Base-by-base conservation (phyloP, 2,797 vertebrate genomes). In the Myripristis murdjan region DNA sequence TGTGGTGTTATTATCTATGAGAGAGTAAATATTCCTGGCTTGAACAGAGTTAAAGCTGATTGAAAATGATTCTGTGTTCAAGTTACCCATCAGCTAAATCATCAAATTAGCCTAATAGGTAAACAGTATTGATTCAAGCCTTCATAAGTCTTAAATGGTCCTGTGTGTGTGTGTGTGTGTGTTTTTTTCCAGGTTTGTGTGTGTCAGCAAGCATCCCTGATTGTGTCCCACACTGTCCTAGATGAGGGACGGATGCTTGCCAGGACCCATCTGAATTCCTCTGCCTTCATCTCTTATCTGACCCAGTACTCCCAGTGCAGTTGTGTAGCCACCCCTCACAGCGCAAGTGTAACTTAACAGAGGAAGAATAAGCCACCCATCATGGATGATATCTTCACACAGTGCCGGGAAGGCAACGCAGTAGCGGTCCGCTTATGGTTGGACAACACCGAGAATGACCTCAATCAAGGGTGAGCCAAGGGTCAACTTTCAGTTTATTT, bases 381-480 rank as follows among this genome's bases (percentile, higher is more conserved):
- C 74, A 94, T 99, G 98, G 98, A 99, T 53, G 98, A 99, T 92
- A 99, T 99, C 89, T 99, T 99, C 86, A 97, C 98, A 0, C 98
- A 99, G 81, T 99, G 98, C 93, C 95, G 98, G 18, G 98, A 99
- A 87, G 98, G 98, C 83, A 99, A 99, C 2, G 97, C 98, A 0
- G 98, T 99, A 56, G 98, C 98, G 0, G 98, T 99, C 39, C 96
- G 98, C 4, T 92, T 99, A 56, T 99, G 98, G 98, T 85, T 99
- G 93, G 98, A 99, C 93, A 99, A 99, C 87, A 99, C 98, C 0
- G 98, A 99, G 93, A 99, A 99, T 16, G 98, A 99, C 92, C 96
- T 99, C 77, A 99, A 99, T 87, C 98, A 98, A 89, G 98, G 98
- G 98, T 99, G 87, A 96, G 97, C 57, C 43, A 51, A 23, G 7